Evolutionary conservation across 1,140 invertebrate genomes (phyloP).

Genomic region (Sweltsa coloradensis): DNA sequence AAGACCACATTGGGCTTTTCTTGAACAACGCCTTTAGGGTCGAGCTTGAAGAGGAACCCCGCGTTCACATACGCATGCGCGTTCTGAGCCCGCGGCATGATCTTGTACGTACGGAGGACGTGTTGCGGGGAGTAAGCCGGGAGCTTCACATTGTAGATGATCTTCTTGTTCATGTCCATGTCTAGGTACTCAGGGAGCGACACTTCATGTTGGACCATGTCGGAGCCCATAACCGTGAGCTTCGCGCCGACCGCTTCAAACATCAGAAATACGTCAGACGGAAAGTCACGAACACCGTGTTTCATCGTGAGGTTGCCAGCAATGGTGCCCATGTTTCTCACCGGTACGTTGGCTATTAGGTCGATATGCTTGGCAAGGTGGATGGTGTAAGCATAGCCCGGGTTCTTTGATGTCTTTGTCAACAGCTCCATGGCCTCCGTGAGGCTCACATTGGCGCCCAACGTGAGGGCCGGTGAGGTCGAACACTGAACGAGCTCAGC

Average conservation of each 20-base stretch:
- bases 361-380: constrained; percentile 48
- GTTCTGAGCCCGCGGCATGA: constrained; percentile 69
- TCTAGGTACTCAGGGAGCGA: constrained; percentile 41
- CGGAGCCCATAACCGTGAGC: constrained; percentile 37
- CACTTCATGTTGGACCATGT: background rate
- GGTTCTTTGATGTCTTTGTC: constrained; percentile 32
- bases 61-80: constrained; percentile 72
- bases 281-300: constrained; percentile 51
- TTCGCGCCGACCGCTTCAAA: constrained; percentile 51
- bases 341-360: constrained; percentile 53
- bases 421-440: constrained; percentile 49
- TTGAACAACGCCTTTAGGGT: constrained; percentile 29
- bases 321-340: constrained; percentile 60
- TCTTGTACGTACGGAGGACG: constrained; percentile 34
- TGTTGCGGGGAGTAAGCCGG: constrained; percentile 20
- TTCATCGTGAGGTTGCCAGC: constrained; percentile 73
- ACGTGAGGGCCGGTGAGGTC: constrained; percentile 10
- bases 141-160: constrained; percentile 45
- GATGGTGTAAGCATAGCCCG: constrained; percentile 33
- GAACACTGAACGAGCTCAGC: constrained; percentile 39
- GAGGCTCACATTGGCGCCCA: constrained; percentile 49
- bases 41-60: constrained; percentile 56
- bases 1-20: constrained; percentile 43
- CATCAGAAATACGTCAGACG: constrained; percentile 61
- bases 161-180: constrained; percentile 44